A percentile compares a stretch with the other conserved stretches of the same genome.
Conservation (phyloP, 2,797 vertebrate species). For the Lepilemur septentrionalis region DNA sequence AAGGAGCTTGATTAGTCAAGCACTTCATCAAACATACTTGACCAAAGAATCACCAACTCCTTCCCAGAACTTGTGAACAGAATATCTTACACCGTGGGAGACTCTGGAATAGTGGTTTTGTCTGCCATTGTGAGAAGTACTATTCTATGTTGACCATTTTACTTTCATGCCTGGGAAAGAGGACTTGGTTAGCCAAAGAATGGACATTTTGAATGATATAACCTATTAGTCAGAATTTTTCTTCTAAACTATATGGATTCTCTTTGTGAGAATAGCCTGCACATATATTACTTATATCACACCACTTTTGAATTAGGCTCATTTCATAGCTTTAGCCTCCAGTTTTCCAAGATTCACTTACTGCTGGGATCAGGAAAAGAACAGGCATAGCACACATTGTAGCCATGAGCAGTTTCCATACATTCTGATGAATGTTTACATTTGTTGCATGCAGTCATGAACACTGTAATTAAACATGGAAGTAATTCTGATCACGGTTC, state of each 20-base stretch:
- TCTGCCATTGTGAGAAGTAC: not conserved
- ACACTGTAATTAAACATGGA: conserved; percentile 60
- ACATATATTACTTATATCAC: not conserved
- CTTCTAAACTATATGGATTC: not conserved
- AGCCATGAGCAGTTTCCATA: not conserved
- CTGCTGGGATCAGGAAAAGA: not conserved
- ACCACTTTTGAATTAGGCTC: not conserved
- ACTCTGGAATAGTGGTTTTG: not conserved
- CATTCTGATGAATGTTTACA: conserved; percentile 23
- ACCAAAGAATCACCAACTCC: not conserved
- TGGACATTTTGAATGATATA: not conserved
- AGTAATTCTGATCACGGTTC: conserved; percentile 61
- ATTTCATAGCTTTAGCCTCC: not conserved
- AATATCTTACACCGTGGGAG: not conserved
- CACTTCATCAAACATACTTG: not conserved
- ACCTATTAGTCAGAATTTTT: not conserved
- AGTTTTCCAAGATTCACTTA: not conserved
- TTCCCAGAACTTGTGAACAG: not conserved
- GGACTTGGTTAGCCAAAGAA: not conserved
- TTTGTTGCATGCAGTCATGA: conserved; percentile 51
- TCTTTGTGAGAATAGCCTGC: not conserved
- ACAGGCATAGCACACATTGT: not conserved
- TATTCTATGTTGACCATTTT: not conserved
- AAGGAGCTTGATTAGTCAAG: not conserved
- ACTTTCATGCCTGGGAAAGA: not conserved